A percentile compares a stretch with the other conserved stretches of the same genome.
phyloP scores from a whole-genome alignment of 2,797 vertebrate genomes.

The Propithecus perrieri region DNA sequence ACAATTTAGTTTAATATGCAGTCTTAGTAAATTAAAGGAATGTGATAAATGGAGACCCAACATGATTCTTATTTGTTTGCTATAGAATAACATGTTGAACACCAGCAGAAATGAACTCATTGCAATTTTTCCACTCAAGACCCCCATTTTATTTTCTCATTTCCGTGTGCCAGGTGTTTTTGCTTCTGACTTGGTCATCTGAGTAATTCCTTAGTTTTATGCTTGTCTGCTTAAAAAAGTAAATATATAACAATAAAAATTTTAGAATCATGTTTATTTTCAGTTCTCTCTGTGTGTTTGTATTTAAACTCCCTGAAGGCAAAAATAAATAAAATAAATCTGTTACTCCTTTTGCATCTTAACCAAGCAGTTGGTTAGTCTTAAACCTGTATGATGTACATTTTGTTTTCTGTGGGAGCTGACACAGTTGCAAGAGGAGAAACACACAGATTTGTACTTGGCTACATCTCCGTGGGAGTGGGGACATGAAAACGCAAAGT shows the following conservation, averaged over 20 bases:
- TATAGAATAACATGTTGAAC: neutral
- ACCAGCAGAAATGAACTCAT: constrained; percentile 29
- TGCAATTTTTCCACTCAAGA: neutral
- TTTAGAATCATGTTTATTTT: neutral
- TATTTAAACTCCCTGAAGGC: neutral
- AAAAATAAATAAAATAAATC: neutral
- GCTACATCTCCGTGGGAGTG: neutral
- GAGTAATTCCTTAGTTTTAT: neutral
- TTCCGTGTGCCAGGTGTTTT: neutral
- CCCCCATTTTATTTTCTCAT: neutral
- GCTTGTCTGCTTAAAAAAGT: constrained; percentile 24
- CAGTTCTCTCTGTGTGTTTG: neutral
- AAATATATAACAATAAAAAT: neutral
- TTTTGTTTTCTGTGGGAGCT: neutral
- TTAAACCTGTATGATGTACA: neutral
- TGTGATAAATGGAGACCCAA: constrained; percentile 25
- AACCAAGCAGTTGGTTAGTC: neutral
- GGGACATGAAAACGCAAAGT: neutral
- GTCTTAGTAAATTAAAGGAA: constrained; percentile 60
- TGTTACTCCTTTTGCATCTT: neutral
- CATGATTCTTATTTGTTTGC: constrained; percentile 27
- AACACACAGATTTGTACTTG: neutral
- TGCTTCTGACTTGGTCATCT: neutral
- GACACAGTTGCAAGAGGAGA: neutral
- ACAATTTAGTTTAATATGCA: constrained; percentile 68